These are phyloP conservation scores for Pipistrellus pygmaeus DNA, from an alignment of 2,797 vertebrate genomes.

Conservation along the genomic window DNA sequence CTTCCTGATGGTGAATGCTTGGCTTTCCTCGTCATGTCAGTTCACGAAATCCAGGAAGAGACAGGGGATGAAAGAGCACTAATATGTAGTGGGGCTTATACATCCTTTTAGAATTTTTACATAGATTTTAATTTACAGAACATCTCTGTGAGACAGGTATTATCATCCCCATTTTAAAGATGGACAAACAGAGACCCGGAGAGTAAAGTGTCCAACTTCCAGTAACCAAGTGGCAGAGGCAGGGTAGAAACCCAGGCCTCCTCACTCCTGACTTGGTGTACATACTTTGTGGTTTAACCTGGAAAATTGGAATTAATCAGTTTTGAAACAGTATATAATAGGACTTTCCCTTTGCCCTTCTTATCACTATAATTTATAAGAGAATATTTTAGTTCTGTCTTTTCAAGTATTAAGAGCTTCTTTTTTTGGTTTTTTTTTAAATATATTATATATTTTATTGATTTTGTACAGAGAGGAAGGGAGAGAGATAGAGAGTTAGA, in stretches of 20 bases:
- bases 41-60: background rate
- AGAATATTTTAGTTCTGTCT: slow-evolving; percentile 5
- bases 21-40: background rate
- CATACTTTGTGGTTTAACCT: background rate
- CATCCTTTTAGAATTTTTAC: slow-evolving; percentile 3
- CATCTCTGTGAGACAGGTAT: background rate
- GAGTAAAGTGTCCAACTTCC: background rate
- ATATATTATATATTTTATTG: too few relatives aligned
- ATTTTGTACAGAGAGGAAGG: too few relatives aligned
- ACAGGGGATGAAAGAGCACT: background rate
- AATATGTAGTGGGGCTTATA: background rate
- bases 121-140: background rate
- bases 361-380: background rate
- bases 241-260: background rate
- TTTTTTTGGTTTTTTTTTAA: too few relatives aligned
- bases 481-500: too few relatives aligned
- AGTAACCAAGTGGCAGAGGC: background rate
- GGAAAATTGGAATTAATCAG: background rate
- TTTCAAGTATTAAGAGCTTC: slow-evolving; percentile 51
- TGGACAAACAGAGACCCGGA: background rate
- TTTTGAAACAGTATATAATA: background rate
- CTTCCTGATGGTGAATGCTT: background rate
- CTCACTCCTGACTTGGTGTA: background rate
- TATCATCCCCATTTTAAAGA: background rate
- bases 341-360: slow-evolving; percentile 29